Base-by-base conservation (phyloP, 2,113 vertebrate species). In the Neofelis nebulosa region DNA sequence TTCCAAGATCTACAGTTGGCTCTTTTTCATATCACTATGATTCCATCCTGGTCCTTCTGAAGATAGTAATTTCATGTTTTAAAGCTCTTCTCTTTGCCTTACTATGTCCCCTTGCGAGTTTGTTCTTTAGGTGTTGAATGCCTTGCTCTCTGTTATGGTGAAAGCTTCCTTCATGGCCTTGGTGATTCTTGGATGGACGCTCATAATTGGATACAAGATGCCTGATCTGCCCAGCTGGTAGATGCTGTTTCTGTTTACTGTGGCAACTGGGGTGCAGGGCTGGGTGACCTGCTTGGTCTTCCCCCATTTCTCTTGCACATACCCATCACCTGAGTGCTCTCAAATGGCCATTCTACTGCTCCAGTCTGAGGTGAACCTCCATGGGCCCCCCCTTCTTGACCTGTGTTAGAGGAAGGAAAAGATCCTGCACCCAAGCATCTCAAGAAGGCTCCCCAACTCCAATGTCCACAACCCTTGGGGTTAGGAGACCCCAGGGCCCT, bases 201-300 rank as follows among this genome's bases (percentile, higher is more conserved):
- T 74, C 19, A 3, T 1, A 18, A 38, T 33, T 61, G 38, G 29
- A 27, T 13, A 25, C 0, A 33, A 90, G 68, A 61, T 36, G 4
- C 33, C 10, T 0, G 3, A 31, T 50, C 69, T 83, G 23, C 41
- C 10, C 29, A 0, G n/a, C 82, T 81, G 45, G 27, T n/a, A 71
- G 33, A 73, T 11, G 25, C 0, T 31, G n/a, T 29, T 73, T 83
- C 25, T 90, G 52, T 48, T 85, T 65, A 18, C 29, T 10, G 3
- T 4, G 13, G 3, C 81, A 15, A 7, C 13, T 5, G 9, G 2
- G 7, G 18, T 45, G 23, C 25, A n/a, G 13, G 15, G 7, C 2
- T 5, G 23, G 15, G 27, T 21, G 38, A n/a, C 33, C 45, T 27
- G 6, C 76, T 45, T 48, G 71, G 13, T n/a, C 33, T 65, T 18